A percentile compares a stretch with the other conserved stretches of the same genome.
Evolutionary conservation across 1,140 invertebrate species (phyloP).

Genomic region (Pissodes strobi): DNA sequence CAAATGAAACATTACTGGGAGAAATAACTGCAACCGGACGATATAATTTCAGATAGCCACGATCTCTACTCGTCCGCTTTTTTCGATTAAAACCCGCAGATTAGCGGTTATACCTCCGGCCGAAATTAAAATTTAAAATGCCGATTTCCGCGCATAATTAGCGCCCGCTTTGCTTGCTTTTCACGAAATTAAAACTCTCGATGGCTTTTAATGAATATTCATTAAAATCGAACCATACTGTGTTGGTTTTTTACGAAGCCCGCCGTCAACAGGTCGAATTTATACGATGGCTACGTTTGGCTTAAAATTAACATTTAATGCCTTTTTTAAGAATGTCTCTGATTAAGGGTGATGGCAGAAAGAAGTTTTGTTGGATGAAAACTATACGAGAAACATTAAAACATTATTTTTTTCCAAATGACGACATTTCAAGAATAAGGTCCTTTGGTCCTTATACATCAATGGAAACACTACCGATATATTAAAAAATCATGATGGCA

Average conservation of each 20-base stretch:
- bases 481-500: too few species aligned
- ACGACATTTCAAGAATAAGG: too few species aligned
- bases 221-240: conserved; percentile 29
- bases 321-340: not conserved
- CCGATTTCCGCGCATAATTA: conserved; percentile 32
- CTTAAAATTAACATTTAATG: conserved; percentile 22
- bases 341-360: conserved; percentile 5
- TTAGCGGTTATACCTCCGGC: conserved; percentile 17
- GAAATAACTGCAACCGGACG: too few species aligned
- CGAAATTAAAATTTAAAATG: conserved; percentile 33
- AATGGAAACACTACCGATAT: too few species aligned
- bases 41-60: too few species aligned
- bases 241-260: conserved; percentile 11
- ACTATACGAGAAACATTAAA: too few species aligned
- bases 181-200: conserved; percentile 31
- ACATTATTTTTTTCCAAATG: too few species aligned
- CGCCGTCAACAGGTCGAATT: conserved; percentile 26
- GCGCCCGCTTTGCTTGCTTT: conserved; percentile 26
- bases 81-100: conserved; percentile 6
- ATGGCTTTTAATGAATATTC: conserved; percentile 31
- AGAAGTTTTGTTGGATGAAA: too few species aligned
- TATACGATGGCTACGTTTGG: conserved; percentile 3
- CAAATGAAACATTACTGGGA: too few species aligned
- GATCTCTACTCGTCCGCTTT: too few species aligned
- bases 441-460: too few species aligned